Evolutionary conservation across 2,797 vertebrate genomes (phyloP).

Genomic region (Clarias pachynema): DNA sequence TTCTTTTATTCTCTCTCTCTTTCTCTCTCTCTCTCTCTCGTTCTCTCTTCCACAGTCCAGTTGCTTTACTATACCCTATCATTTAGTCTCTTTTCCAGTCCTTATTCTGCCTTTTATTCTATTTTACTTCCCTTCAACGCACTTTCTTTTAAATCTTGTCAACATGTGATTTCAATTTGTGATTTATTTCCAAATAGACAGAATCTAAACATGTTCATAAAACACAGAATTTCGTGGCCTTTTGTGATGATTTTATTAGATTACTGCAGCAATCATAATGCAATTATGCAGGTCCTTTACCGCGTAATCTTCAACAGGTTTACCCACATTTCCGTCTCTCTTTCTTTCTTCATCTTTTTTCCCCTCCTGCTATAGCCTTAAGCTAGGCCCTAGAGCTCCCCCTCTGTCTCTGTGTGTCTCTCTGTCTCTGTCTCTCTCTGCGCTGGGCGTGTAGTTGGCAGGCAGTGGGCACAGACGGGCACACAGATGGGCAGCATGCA

Average conservation of each 20-base stretch:
- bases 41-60: constrained; percentile 18
- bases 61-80: constrained; percentile 11
- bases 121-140: not conserved
- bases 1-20: constrained; percentile 70
- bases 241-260: not conserved
- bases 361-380: not conserved
- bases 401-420: constrained; percentile 27
- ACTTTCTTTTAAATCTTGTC: not conserved
- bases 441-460: constrained; percentile 70
- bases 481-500: constrained; percentile 83
- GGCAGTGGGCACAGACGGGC: constrained; percentile 79
- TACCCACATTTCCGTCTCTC: constrained; percentile 11
- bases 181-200: not conserved
- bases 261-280: not conserved
- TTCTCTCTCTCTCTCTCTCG: constrained; percentile 68
- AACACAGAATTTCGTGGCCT: not conserved
- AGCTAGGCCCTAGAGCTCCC: constrained; percentile 16
- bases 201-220: not conserved
- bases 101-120: constrained; percentile 56
- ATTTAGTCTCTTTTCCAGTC: constrained; percentile 27
- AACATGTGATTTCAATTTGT: not conserved
- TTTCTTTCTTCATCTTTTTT: constrained; percentile 20
- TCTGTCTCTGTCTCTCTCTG: constrained; percentile 37
- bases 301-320: constrained; percentile 24
- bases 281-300: not conserved